These are phyloP conservation scores for Sialia sialis DNA, from an alignment of 2,113 vertebrate genomes.

Conservation along the genomic window DNA sequence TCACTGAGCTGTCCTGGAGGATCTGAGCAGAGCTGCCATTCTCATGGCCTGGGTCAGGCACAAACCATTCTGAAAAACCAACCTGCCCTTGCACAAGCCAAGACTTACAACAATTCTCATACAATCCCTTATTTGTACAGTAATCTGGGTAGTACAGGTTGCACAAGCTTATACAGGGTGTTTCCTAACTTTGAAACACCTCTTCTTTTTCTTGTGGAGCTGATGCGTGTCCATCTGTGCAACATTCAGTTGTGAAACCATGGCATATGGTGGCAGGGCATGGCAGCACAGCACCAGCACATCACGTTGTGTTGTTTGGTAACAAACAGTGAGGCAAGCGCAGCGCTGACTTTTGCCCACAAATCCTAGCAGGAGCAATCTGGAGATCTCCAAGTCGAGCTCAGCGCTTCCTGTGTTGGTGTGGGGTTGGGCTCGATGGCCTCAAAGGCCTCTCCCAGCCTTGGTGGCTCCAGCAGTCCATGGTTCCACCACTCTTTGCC, in stretches of 20 bases:
- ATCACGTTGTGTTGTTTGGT: not conserved
- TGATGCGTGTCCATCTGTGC: not conserved
- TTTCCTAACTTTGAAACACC: not conserved
- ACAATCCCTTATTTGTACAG: not conserved
- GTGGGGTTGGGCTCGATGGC: not conserved
- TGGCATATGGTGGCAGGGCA: not conserved
- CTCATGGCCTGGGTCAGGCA: not conserved
- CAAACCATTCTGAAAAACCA: not conserved
- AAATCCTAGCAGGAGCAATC: fast-evolving
- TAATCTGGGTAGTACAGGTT: not conserved
- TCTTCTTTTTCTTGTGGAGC: not conserved
- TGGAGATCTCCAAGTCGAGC: fast-evolving
- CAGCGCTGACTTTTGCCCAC: not conserved
- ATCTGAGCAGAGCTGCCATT: not conserved
- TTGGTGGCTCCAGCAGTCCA: fast-evolving
- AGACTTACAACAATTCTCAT: not conserved
- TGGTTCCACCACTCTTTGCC: fast-evolving
- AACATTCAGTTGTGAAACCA: not conserved
- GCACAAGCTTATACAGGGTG: not conserved
- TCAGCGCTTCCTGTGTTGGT: fast-evolving
- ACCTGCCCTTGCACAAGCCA: not conserved
- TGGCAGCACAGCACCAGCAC: not conserved
- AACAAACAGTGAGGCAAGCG: fast-evolving
- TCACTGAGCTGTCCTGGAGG: not conserved
- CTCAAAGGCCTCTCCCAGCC: not conserved